Base-by-base conservation (phyloP, 1,140 invertebrate species). In the Tetragonula clypearis region DNA sequence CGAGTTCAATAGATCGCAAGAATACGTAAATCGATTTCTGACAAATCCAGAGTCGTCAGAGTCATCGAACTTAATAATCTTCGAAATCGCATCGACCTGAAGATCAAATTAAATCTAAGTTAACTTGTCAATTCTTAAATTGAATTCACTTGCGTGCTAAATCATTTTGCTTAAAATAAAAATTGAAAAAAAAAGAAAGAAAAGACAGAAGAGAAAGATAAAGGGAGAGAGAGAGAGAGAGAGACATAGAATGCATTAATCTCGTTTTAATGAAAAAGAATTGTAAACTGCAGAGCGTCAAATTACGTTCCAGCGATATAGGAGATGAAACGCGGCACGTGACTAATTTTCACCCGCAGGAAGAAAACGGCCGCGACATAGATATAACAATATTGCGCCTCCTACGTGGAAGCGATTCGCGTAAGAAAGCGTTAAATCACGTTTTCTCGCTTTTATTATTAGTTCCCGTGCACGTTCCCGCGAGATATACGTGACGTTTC, bases 391-490 rank as follows among this genome's bases (percentile, higher is more conserved):
- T 58, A 80, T 71, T 41, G 68, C 55, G 55, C 12, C 41, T 21
- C 23, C 23, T 53, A 30, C 9, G 19, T 5, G 9, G 30, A 30
- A 69, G 53, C 21, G 56, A 17, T 26, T 4, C 55, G 19, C 49
- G 21, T 35, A 58, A 12, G 6, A 4, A 66, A 30, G n/a, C 26
- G 26, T 21, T 82, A 82, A 82, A 82, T 82, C 58, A 62, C 80
- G 69, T 75, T 23, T 30, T 19, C 72, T 19, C 60, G 75, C 80
- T 82, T 82, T 82, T 82, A 82, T 82, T 75, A 75, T 82, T 82
- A 82, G 49, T 41, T 65, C 55, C 53, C 35, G 35, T 26, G 56
- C 26, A 19, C 49, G 58, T 74, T 75, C 35, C 35, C 30, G 4
- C 12, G 11, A 55, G 41, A 6, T 35, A 62, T 74, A 53, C 71